A percentile compares a stretch with the other conserved stretches of the same genome.
Evolutionary conservation across 2,888 invertebrate species (phyloP).

Genomic region (Himalopsyche anomala): DNA sequence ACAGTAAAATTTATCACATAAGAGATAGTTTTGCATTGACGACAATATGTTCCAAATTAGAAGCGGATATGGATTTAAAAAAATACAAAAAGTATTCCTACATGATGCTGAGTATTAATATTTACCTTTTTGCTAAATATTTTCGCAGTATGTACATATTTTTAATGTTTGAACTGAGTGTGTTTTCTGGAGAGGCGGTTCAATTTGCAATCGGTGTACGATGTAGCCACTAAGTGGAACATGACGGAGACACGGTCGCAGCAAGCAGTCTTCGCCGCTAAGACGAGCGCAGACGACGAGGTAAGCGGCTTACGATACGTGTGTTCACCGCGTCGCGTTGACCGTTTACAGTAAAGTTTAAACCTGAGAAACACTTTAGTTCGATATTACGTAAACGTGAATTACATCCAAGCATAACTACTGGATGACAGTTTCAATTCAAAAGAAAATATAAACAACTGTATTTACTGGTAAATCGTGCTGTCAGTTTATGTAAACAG

Average conservation of each 20-base stretch:
- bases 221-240: slow-evolving; percentile 11
- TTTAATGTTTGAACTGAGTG: no score
- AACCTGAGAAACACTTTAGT: neutral
- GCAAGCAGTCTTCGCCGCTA: neutral
- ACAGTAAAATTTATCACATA: no score
- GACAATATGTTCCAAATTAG: no score
- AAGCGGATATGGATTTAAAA: no score
- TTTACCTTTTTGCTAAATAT: no score
- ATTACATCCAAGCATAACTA: neutral
- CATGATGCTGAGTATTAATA: no score
- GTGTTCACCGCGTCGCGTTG: slow-evolving; percentile 5
- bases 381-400: neutral
- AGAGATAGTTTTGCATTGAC: no score
- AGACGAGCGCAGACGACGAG: slow-evolving; percentile 1
- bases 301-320: slow-evolving; percentile 30
- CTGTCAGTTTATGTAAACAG: no score
- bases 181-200: neutral
- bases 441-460: neutral
- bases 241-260: neutral
- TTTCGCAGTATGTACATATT: no score
- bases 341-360: neutral
- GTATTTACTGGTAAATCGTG: no score
- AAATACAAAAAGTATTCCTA: no score
- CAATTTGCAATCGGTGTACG: neutral
- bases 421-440: neutral